A percentile compares a stretch with the other conserved stretches of the same genome.
These are phyloP conservation scores for Malacoctenus gilli DNA, from an alignment of 2,797 vertebrate genomes.

Conservation along the genomic window DNA sequence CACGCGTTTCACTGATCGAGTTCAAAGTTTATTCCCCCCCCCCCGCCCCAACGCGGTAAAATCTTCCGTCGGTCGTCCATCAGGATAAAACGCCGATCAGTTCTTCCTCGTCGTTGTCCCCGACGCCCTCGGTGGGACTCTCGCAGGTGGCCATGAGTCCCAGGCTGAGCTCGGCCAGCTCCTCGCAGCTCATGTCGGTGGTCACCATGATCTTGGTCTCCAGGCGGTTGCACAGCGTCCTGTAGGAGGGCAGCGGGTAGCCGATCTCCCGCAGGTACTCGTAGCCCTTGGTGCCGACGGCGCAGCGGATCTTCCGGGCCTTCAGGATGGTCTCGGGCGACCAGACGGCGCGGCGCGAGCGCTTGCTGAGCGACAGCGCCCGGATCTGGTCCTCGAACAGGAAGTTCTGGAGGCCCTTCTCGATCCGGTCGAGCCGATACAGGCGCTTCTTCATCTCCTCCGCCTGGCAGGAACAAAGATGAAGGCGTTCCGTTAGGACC, in stretches of 20 bases:
- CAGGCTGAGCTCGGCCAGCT: conserved; percentile 81
- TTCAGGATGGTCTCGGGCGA: conserved; percentile 82
- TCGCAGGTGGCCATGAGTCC: conserved; percentile 80
- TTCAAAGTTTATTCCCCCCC: no score
- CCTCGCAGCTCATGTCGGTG: conserved; percentile 81
- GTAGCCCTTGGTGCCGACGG: conserved; percentile 83
- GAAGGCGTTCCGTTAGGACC: no score
- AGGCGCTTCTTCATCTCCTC: conserved; percentile 86
- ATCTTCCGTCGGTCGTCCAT: no score
- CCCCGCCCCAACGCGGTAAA: no score
- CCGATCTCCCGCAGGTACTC: conserved; percentile 84
- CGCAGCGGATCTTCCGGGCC: conserved; percentile 81
- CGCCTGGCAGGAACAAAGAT: conserved; percentile 57
- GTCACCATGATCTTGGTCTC: conserved; percentile 84
- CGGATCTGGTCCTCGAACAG: conserved; percentile 85
- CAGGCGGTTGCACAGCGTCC: conserved; percentile 84
- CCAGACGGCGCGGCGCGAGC: conserved; percentile 84
- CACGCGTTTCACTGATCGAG: no score
- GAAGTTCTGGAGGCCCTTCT: conserved; percentile 84
- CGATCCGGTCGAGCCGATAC: conserved; percentile 80
- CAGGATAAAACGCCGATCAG: conserved; percentile 82
- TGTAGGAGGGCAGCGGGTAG: conserved; percentile 84
- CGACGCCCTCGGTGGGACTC: conserved; percentile 72
- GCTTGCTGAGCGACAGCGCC: conserved; percentile 82
- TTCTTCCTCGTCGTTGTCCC: conserved; percentile 72